phyloP scores from a whole-genome alignment of 2,797 vertebrate genomes.

The Sebastes kiyomatsui region DNA sequence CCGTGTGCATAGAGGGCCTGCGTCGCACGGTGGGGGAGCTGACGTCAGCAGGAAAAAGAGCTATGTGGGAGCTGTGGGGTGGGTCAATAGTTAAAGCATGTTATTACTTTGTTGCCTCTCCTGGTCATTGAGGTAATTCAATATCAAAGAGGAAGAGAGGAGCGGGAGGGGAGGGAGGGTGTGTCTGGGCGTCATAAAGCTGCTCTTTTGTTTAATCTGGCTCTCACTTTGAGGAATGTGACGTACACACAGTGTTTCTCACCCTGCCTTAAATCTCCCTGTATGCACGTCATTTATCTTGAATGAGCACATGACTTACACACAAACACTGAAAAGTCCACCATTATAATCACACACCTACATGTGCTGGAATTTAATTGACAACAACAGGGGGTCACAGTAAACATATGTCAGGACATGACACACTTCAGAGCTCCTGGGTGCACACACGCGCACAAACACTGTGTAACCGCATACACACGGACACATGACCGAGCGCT shows the following conservation, averaged over 20 bases:
- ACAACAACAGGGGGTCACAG: slow-evolving; percentile 50
- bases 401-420: slow-evolving; percentile 50
- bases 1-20: background rate
- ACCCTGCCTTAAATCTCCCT: background rate
- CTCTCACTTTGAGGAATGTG: background rate
- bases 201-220: slow-evolving; percentile 15
- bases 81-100: slow-evolving; percentile 39
- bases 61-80: slow-evolving; percentile 9
- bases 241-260: background rate
- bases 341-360: slow-evolving; percentile 16
- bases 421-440: slow-evolving; percentile 21
- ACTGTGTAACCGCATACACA: background rate
- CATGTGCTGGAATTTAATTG: slow-evolving; percentile 50
- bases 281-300: background rate
- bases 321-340: background rate
- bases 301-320: too few relatives aligned
- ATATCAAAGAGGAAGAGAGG: slow-evolving; percentile 30
- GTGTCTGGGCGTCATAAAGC: background rate
- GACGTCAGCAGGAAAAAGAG: slow-evolving; percentile 24
- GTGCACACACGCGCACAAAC: background rate
- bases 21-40: background rate
- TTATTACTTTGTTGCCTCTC: slow-evolving; percentile 52
- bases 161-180: background rate
- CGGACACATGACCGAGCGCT: slow-evolving; percentile 17
- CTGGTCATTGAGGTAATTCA: slow-evolving; percentile 47